Evolutionary conservation across 2,888 invertebrate species (phyloP).

Genomic region (Callyntrura sp.): DNA sequence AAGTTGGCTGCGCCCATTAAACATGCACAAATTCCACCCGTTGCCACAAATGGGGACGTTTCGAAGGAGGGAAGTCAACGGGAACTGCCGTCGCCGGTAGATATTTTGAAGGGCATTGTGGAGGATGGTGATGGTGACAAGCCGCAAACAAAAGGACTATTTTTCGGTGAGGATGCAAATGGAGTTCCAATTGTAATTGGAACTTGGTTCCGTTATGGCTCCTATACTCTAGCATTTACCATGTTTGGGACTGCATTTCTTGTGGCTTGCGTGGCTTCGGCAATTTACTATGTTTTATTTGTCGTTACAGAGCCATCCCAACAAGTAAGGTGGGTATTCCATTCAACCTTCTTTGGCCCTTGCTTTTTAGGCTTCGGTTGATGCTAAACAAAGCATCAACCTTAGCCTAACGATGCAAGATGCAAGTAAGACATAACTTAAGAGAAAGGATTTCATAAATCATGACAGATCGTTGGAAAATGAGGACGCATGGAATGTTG

Average conservation of each 20-base stretch:
- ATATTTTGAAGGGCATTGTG: not conserved
- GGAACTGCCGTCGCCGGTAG: not conserved
- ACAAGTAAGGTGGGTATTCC: slow-evolving; percentile 79
- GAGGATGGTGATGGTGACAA: slow-evolving; percentile 30
- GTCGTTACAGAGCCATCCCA: slow-evolving; percentile 83
- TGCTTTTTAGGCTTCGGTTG: slow-evolving; percentile 17
- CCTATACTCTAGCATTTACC: slow-evolving; percentile 79
- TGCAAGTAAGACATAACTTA: slow-evolving; percentile 34
- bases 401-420: slow-evolving; percentile 19
- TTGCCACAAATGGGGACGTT: not conserved
- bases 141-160: slow-evolving; percentile 71
- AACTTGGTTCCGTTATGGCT: slow-evolving; percentile 83
- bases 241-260: slow-evolving; percentile 82
- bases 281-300: slow-evolving; percentile 83
- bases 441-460: slow-evolving; percentile 62
- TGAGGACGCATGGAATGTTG: slow-evolving; percentile 77
- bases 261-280: slow-evolving; percentile 76
- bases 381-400: slow-evolving; percentile 19
- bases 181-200: slow-evolving; percentile 81
- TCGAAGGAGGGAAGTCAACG: not conserved
- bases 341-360: slow-evolving; percentile 57
- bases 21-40: not conserved
- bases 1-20: not conserved
- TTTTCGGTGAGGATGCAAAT: slow-evolving; percentile 81
- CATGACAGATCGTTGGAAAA: slow-evolving; percentile 56